Percentiles rank a stretch among this genome's conserved stretches.
Evolutionary conservation across 64 coral and sea anemone species (phyloP).

Genomic region (Cladopsammia gracilis): DNA sequence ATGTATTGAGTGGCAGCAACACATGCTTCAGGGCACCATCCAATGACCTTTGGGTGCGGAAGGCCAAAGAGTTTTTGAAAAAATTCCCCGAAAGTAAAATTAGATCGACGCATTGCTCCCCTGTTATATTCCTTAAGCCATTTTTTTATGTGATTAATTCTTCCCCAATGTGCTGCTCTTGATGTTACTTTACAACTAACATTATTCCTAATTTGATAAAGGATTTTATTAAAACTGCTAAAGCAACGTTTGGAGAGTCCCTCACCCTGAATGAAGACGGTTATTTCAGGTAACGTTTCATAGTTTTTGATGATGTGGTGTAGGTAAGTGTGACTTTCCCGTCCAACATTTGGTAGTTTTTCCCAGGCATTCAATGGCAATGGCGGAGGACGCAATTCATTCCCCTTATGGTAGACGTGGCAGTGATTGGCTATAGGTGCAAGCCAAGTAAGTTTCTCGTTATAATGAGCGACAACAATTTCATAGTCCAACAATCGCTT

Average conservation of each 20-base stretch:
- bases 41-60: not conserved
- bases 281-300: constrained; percentile 57
- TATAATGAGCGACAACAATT: constrained; percentile 77
- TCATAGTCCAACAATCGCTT: constrained; percentile 50
- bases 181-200: constrained; percentile 1
- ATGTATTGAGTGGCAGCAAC: constrained; percentile 38
- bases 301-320: constrained; percentile 76
- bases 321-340: constrained; percentile 80
- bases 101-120: not conserved
- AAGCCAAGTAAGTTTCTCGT: constrained; percentile 79
- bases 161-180: not conserved
- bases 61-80: constrained; percentile 24
- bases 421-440: constrained; percentile 31
- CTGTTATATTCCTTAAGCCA: not conserved
- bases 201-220: constrained; percentile 4
- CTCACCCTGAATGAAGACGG: constrained; percentile 77
- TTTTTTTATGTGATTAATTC: constrained; percentile 28
- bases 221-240: constrained; percentile 8
- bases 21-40: constrained; percentile 16
- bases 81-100: constrained; percentile 28
- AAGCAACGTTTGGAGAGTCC: constrained; percentile 1
- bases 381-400: not conserved
- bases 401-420: constrained; percentile 86
- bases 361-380: constrained; percentile 63
- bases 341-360: constrained; percentile 74